Percentiles rank a stretch among this genome's conserved stretches.
Conservation (phyloP, 1,140 invertebrate genomes). For the Brachionus angularis region DNA sequence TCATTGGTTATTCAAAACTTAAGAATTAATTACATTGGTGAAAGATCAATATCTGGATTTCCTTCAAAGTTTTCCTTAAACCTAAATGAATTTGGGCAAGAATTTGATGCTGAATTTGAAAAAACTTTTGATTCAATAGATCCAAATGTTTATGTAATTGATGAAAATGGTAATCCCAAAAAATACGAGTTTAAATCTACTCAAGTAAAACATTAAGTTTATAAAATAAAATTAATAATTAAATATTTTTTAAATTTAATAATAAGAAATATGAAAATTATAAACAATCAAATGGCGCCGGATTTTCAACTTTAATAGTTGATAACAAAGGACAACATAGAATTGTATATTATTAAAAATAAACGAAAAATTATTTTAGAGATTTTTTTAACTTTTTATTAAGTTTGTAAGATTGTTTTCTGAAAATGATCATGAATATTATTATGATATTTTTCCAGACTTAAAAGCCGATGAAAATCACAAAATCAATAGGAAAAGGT, state of each 20-base stretch:
- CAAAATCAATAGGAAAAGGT: neutral
- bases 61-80: neutral
- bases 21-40: too few relatives aligned
- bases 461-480: neutral
- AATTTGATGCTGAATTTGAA: neutral
- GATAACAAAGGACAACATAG: constrained; percentile 1
- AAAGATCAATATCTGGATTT: too few relatives aligned
- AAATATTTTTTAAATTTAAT: neutral
- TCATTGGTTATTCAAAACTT: too few relatives aligned
- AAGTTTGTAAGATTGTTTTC: constrained; percentile 21
- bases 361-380: neutral
- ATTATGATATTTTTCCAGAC: constrained; percentile 12
- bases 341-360: neutral
- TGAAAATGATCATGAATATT: neutral
- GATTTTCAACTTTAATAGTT: constrained; percentile 12
- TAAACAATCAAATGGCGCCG: neutral
- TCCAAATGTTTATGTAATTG: neutral
- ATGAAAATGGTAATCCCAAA: constrained; percentile 4
- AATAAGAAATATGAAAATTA: neutral
- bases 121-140: neutral
- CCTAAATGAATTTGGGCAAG: neutral
- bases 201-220: neutral
- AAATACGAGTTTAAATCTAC: neutral
- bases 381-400: neutral
- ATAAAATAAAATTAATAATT: neutral